phyloP scores from a whole-genome alignment of 2,113 vertebrate species.

The Oreochromis spilurus region DNA sequence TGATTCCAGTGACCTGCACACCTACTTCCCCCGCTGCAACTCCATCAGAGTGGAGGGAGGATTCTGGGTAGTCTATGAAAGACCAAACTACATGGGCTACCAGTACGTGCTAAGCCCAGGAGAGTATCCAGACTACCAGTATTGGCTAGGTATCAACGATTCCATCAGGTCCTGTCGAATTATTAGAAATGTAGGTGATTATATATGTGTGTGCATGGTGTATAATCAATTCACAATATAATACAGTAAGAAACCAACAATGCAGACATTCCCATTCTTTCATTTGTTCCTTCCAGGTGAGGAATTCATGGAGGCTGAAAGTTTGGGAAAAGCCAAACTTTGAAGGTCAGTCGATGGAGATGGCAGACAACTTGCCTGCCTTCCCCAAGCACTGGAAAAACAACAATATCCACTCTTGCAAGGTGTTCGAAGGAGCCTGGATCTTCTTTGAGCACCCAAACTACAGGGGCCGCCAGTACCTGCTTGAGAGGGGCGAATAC shows the following conservation, averaged over 20 bases:
- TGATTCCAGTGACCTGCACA: slow-evolving; percentile 58
- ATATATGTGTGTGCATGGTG: neutral
- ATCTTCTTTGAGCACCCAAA: slow-evolving; percentile 53
- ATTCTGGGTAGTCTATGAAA: slow-evolving; percentile 67
- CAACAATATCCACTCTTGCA: slow-evolving; percentile 38
- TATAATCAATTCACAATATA: accelerated
- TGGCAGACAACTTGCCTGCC: slow-evolving; percentile 40
- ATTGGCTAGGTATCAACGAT: slow-evolving; percentile 62
- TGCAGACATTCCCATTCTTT: neutral
- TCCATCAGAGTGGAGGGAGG: slow-evolving; percentile 60
- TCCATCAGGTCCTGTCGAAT: slow-evolving; percentile 56
- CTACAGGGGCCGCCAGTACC: slow-evolving; percentile 45
- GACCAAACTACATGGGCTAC: slow-evolving; percentile 56
- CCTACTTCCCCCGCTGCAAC: slow-evolving; percentile 57
- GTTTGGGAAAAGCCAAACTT: slow-evolving; percentile 42
- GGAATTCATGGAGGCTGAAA: slow-evolving; percentile 21
- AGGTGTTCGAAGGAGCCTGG: slow-evolving; percentile 51
- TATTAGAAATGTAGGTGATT: slow-evolving; percentile 37
- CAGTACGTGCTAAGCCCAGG: slow-evolving; percentile 60
- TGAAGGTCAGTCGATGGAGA: slow-evolving; percentile 36
- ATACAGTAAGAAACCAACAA: neutral
- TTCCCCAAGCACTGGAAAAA: slow-evolving; percentile 36
- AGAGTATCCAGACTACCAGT: slow-evolving; percentile 62
- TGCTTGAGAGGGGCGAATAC: slow-evolving; percentile 60
- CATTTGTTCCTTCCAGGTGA: neutral